phyloP scores from a whole-genome alignment of 2,113 vertebrate genomes.

The Natator depressus region DNA sequence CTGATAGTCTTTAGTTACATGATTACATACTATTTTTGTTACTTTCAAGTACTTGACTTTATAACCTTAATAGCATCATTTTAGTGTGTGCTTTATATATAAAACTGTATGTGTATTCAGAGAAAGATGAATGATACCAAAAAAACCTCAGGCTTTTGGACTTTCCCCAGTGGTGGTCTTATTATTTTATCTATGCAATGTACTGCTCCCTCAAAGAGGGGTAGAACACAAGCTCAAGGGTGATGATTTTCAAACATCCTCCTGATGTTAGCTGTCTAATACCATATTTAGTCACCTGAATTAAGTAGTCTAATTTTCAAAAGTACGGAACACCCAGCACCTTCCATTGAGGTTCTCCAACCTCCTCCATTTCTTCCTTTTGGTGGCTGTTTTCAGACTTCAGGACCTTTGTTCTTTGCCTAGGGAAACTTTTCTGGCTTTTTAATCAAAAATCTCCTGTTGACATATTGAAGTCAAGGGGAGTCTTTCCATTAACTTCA shows the following conservation, averaged over 20 bases:
- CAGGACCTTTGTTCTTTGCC: neutral
- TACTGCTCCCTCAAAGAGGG: neutral
- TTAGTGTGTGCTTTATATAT: neutral
- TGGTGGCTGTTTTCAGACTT: neutral
- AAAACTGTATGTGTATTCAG: neutral
- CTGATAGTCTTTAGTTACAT: neutral
- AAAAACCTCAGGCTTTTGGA: neutral
- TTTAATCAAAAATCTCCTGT: neutral
- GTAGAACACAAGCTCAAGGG: neutral
- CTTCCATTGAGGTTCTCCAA: conserved; percentile 16
- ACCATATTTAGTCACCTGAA: neutral
- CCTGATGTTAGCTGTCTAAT: neutral
- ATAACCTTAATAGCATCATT: fast-evolving
- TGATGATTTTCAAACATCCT: neutral
- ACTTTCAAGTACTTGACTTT: neutral
- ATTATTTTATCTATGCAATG: neutral
- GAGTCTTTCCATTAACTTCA: neutral
- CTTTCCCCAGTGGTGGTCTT: neutral
- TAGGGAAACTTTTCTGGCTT: neutral
- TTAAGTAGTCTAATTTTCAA: conserved; percentile 20
- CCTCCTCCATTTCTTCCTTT: neutral
- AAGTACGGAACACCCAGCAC: neutral
- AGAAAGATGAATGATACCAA: neutral
- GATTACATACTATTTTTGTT: neutral
- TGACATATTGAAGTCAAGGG: neutral